These are phyloP conservation scores for Coenobita brevimanus DNA, from an alignment of 1,140 invertebrate genomes.

Conservation along the genomic window DNA sequence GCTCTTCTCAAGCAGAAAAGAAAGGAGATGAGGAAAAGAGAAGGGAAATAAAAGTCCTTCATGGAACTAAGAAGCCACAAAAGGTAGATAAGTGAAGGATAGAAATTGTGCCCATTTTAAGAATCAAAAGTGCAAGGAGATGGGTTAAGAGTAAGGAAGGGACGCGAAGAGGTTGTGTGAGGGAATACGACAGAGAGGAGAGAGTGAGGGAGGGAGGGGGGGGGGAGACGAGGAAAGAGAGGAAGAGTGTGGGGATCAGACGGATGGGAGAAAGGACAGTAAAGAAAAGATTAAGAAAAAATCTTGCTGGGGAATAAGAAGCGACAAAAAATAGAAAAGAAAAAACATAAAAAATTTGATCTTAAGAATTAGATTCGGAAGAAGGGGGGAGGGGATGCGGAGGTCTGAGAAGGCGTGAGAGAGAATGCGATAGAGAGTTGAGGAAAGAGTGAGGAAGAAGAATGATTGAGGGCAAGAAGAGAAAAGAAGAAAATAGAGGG, in stretches of 20 bases:
- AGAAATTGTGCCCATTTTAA: not conserved
- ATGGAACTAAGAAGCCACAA: too few relatives aligned
- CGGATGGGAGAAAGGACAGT: slow-evolving; percentile 6
- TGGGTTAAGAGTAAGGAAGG: not conserved
- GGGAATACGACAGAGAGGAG: not conserved
- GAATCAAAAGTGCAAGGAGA: not conserved
- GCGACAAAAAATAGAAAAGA: not conserved
- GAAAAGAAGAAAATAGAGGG: not conserved
- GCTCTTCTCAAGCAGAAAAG: too few relatives aligned
- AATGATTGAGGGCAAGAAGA: not conserved
- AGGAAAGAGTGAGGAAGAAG: not conserved
- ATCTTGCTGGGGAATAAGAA: not conserved
- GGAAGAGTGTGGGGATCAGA: not conserved
- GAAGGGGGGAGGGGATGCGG: slow-evolving; percentile 6
- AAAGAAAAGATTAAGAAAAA: not conserved
- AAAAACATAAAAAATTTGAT: too few relatives aligned
- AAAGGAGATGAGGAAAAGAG: not conserved
- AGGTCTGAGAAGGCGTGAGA: not conserved
- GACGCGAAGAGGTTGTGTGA: not conserved
- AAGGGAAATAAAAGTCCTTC: not conserved
- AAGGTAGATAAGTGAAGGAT: too few relatives aligned
- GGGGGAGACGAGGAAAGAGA: not conserved
- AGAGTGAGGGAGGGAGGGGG: not conserved
- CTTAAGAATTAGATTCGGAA: too few relatives aligned
- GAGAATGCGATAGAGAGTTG: not conserved